Conservation (phyloP, 2,888 invertebrate genomes). For the Entomobrya multifasciata region DNA sequence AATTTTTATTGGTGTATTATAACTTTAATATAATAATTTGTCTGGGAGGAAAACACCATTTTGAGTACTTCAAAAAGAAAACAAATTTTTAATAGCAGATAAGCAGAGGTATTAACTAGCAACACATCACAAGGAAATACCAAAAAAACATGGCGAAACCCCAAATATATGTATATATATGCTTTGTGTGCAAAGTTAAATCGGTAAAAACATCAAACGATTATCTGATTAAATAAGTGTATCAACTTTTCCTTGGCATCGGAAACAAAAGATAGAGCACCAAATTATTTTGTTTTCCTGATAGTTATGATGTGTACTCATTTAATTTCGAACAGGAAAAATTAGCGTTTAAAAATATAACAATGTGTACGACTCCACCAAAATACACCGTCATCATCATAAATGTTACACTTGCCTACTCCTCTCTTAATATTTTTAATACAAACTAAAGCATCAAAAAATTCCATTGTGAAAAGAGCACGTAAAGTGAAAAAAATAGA, state of each 20-base stretch:
- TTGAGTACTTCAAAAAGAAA: too few relatives aligned
- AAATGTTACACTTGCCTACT: conserved; percentile 38
- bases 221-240: too few relatives aligned
- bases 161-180: too few relatives aligned
- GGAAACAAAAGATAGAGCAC: background rate
- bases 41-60: conserved; percentile 73
- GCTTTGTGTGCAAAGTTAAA: too few relatives aligned
- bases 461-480: background rate
- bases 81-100: too few relatives aligned
- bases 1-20: too few relatives aligned
- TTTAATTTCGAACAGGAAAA: conserved; percentile 27
- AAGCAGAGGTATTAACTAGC: too few relatives aligned
- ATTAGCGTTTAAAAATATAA: background rate
- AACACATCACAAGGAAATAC: background rate
- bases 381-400: conserved; percentile 18
- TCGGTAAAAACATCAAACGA: too few relatives aligned
- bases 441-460: conserved; percentile 2
- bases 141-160: too few relatives aligned
- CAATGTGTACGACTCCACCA: background rate
- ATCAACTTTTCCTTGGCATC: conserved; percentile 54
- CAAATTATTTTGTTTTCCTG: conserved; percentile 52
- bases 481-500: background rate
- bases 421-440: too few relatives aligned
- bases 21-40: conserved; percentile 61
- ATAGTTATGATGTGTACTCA: conserved; percentile 34